Evolutionary conservation across 2,797 vertebrate genomes (phyloP).

Genomic region (Sphenodon punctatus): DNA sequence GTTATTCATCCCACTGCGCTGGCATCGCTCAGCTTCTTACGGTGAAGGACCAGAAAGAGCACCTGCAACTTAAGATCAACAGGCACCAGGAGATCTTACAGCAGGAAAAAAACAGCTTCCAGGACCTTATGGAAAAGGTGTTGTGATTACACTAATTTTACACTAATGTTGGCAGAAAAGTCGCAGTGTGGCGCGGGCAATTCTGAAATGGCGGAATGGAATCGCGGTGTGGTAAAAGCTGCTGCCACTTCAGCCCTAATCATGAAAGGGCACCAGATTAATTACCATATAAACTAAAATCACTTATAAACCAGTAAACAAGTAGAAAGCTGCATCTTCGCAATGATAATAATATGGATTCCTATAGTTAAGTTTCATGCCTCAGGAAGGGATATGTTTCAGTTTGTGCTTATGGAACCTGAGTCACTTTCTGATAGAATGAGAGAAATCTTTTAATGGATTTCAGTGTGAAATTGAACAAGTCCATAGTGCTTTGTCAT

Average conservation of each 20-base stretch:
- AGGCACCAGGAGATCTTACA: slow-evolving; percentile 26
- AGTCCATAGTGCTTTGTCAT: background rate
- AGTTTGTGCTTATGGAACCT: background rate
- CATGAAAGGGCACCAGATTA: background rate
- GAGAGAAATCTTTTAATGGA: background rate
- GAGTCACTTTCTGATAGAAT: background rate
- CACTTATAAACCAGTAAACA: background rate
- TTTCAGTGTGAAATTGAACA: background rate
- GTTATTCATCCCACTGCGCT: background rate
- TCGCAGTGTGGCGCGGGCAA: too few relatives aligned
- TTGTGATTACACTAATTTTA: background rate
- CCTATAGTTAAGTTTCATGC: background rate
- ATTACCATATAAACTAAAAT: background rate
- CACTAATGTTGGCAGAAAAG: too few relatives aligned
- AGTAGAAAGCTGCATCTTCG: background rate
- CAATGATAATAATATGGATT: background rate
- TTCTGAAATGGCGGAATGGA: too few relatives aligned
- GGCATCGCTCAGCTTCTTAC: slow-evolving; percentile 26
- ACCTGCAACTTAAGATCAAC: slow-evolving; percentile 24
- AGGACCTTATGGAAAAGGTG: slow-evolving; percentile 37
- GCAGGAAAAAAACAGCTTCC: slow-evolving; percentile 23
- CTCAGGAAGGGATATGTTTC: background rate
- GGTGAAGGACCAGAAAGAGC: slow-evolving; percentile 23
- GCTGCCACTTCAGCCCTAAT: too few relatives aligned
- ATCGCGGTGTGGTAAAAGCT: too few relatives aligned